Conservation (phyloP, 2,797 vertebrate genomes). For the Psittacula echo region DNA sequence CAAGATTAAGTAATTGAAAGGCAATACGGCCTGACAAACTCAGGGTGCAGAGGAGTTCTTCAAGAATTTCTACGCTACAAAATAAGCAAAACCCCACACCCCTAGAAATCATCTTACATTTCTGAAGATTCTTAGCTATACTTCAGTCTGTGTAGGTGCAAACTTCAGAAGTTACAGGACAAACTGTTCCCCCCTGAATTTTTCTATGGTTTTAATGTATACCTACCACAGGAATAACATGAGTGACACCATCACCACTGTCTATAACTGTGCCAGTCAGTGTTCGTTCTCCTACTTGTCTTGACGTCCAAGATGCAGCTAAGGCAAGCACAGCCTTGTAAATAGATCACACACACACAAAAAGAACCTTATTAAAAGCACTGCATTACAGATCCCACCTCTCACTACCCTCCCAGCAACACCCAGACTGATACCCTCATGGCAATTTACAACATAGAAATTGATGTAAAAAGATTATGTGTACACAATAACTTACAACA, state of each 20-base stretch:
- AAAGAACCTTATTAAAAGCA: not conserved
- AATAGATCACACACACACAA: not conserved
- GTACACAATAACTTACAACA: not conserved
- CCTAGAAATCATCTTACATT: not conserved
- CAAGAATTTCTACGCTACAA: not conserved
- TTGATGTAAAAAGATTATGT: not conserved
- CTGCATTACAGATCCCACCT: not conserved
- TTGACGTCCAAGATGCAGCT: slow-evolving; percentile 97
- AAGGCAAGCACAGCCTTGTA: slow-evolving; percentile 90
- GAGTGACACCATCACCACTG: slow-evolving; percentile 97
- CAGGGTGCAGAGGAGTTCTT: not conserved
- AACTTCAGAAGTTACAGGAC: not conserved
- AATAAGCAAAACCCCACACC: not conserved
- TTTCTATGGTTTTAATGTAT: not conserved
- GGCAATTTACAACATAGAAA: not conserved
- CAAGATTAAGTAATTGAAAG: not conserved
- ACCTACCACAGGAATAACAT: slow-evolving; percentile 95
- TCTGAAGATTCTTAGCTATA: not conserved
- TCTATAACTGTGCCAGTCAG: slow-evolving; percentile 96
- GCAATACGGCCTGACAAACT: not conserved
- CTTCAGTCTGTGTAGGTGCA: not conserved
- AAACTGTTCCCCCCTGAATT: not conserved
- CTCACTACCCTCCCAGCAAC: not conserved
- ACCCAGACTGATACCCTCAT: not conserved
- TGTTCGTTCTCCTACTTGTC: slow-evolving; percentile 93